Conservation (phyloP, 2,113 vertebrate species). For the Delphinus delphis region DNA sequence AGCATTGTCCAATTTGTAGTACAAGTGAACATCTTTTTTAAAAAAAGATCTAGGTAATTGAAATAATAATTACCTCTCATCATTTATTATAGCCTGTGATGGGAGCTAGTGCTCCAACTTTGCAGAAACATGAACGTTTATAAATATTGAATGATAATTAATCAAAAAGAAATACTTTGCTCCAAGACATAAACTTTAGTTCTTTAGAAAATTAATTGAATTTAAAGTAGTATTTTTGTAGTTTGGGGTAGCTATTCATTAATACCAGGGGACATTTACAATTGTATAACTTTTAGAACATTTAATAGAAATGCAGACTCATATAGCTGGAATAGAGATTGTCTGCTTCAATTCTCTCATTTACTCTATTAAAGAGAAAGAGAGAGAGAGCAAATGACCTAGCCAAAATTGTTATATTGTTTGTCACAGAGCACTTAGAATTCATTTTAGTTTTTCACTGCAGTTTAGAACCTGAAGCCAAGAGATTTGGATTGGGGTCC, state of each 20-base stretch:
- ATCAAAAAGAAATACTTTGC: constrained; percentile 76
- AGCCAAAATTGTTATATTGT: background rate
- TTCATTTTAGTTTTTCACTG: background rate
- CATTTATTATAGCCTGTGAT: constrained; percentile 69
- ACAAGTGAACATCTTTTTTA: constrained; percentile 16
- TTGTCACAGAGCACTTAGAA: background rate
- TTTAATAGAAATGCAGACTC: constrained; percentile 52
- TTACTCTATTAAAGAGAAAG: background rate
- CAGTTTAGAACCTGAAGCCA: background rate
- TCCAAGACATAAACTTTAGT: constrained; percentile 68
- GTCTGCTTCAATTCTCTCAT: background rate
- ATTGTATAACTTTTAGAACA: constrained; percentile 37
- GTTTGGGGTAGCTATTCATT: constrained; percentile 72
- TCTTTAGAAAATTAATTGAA: constrained; percentile 77
- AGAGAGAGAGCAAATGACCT: background rate
- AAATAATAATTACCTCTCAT: constrained; percentile 69
- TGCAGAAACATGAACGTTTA: constrained; percentile 68
- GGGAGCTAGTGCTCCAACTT: constrained; percentile 48
- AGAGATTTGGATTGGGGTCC: background rate
- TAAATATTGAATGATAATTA: constrained; percentile 80
- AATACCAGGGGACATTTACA: constrained; percentile 66
- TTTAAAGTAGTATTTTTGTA: constrained; percentile 74
- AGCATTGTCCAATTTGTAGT: constrained; percentile 7
- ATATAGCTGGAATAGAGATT: background rate
- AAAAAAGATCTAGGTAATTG: constrained; percentile 62